phyloP scores from a whole-genome alignment of 2,888 invertebrate genomes.

The Drosophila anceps region DNA sequence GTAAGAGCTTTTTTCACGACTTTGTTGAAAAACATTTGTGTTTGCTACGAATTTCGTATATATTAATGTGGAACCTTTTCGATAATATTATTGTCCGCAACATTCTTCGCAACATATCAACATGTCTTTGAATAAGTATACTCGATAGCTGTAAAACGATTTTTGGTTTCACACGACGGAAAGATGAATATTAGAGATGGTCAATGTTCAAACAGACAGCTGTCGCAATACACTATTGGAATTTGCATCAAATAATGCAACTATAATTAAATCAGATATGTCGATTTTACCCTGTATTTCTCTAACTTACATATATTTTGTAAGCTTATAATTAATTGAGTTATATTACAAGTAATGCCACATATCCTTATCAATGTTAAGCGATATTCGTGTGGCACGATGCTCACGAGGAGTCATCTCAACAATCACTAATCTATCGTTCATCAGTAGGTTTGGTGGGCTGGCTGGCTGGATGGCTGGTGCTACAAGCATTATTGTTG shows the following conservation, averaged over 20 bases:
- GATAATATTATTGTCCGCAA: background rate
- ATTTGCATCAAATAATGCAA: background rate
- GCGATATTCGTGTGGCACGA: slow-evolving; percentile 27
- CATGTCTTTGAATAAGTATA: slow-evolving; percentile 2
- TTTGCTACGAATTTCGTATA: background rate
- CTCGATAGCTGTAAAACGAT: background rate
- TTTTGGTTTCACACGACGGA: slow-evolving; percentile 15
- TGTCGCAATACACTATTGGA: background rate
- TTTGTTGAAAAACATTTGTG: background rate
- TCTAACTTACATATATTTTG: accelerated
- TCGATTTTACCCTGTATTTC: background rate
- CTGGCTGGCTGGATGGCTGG: slow-evolving; percentile 49
- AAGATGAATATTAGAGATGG: slow-evolving; percentile 13
- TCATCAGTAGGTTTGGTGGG: slow-evolving; percentile 58
- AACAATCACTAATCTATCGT: slow-evolving; percentile 50
- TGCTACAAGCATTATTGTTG: slow-evolving; percentile 56
- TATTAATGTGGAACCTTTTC: background rate
- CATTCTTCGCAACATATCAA: background rate
- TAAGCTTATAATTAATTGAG: no score
- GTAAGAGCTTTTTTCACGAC: background rate
- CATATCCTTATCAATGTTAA: slow-evolving; percentile 1
- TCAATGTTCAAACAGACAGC: slow-evolving; percentile 5
- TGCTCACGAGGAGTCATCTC: slow-evolving; percentile 15
- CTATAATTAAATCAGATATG: background rate
- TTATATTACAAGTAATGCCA: no score